Evolutionary conservation across 1,140 invertebrate species (phyloP).

Genomic region (Euwallacea similis): DNA sequence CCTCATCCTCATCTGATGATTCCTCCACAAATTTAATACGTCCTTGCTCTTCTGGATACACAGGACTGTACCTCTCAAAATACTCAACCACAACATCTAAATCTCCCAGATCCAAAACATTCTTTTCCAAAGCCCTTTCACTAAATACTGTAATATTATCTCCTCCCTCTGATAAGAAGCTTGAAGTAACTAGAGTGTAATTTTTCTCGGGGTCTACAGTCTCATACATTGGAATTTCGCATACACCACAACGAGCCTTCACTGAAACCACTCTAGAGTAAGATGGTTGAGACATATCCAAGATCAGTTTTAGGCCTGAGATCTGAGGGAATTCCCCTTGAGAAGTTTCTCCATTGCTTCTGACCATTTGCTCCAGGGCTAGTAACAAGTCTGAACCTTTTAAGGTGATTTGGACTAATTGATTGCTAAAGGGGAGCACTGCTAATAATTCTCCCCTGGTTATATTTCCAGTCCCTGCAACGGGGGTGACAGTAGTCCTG

Average conservation of each 20-base stretch:
- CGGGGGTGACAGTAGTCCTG: conserved; percentile 64
- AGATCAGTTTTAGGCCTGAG: conserved; percentile 61
- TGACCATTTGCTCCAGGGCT: conserved; percentile 61
- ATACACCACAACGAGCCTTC: conserved; percentile 58
- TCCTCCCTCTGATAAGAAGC: conserved; percentile 56
- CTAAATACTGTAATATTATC: conserved; percentile 57
- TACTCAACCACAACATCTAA: conserved; percentile 53
- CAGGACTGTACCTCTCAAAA: conserved; percentile 51
- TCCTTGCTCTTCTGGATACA: conserved; percentile 55
- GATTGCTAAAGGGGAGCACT: conserved; percentile 61
- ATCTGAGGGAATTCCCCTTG: conserved; percentile 64
- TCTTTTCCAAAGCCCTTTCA: conserved; percentile 44
- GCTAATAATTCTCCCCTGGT: conserved; percentile 56
- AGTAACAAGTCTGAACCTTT: conserved; percentile 57
- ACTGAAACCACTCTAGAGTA: conserved; percentile 58
- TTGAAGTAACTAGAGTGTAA: conserved; percentile 58
- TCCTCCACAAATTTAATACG: conserved; percentile 46
- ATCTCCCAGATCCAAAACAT: conserved; percentile 53
- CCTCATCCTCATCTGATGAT: neutral
- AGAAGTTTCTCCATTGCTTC: conserved; percentile 55
- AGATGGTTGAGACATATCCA: conserved; percentile 56
- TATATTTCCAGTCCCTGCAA: conserved; percentile 57
- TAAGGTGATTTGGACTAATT: conserved; percentile 57
- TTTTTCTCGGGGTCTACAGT: conserved; percentile 52
- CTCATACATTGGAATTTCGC: conserved; percentile 55